Evolutionary conservation across 2,113 vertebrate species (phyloP), one percentile per base, ranked within the genome.

Genomic region (Tragulus kanchil): DNA sequence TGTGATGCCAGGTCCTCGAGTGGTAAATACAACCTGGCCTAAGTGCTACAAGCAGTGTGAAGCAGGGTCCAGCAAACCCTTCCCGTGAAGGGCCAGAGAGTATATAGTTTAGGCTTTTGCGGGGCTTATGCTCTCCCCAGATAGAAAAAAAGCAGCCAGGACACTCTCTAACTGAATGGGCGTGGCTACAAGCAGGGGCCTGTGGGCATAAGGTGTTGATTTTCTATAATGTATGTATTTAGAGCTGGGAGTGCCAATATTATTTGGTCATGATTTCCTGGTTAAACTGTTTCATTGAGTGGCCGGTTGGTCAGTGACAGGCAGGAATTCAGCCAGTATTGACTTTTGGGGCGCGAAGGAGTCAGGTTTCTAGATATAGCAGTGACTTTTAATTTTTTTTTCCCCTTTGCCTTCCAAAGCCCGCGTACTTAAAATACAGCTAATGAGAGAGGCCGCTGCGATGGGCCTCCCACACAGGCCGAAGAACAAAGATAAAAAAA

Each of bases 251-350:
- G 62, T 78, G 5, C 85, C 54, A 7, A 23, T 28, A 23, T 48
- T 69, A 21, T 42, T 81, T 28, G 31, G 25, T 90, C 48, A 21
- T 36, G 71, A 48, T 67, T 94, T 90, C 71, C 28, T 94, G 78
- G 75, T 95, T 42, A 91, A 95, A 67, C 50, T 69, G 1, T 87
- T 73, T 73, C 52, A 85, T 61, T 65, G 56, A 89, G 79, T 36
- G 83, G 14, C 94, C 59, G 36, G 77, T 62, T 64, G 50, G 78
- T 88, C 42, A 82, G 0, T 90, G 77, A 67, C 83, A 93, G 78
- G 54, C 4, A 59, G 31, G 73, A 85, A 31, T 75, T 87, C 75
- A 69, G n/a, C 50, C 73, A 59, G 48, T 17, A 25, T 92, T 96
- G 95, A 61, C 77, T 88, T 90, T 77, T 3, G 11, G 50, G 85